A percentile compares a stretch with the other conserved stretches of the same genome.
These are phyloP conservation scores for Drosophila simulans DNA, from an alignment of 1,140 invertebrate species.

Conservation along the genomic window DNA sequence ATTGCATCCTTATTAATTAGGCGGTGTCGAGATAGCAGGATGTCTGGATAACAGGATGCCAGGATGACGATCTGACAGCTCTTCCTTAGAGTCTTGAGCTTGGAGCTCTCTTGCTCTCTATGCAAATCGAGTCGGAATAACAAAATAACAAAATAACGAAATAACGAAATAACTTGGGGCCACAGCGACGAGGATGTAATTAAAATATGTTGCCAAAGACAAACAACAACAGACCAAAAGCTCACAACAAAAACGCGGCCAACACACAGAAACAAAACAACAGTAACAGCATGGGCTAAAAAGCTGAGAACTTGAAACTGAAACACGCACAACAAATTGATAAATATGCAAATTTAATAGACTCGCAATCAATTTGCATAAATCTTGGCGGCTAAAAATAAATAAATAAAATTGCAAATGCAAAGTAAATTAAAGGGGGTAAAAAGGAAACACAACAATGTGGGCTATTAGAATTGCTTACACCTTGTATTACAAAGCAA, in stretches of 20 bases:
- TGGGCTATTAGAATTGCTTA: too few species aligned
- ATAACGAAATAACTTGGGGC: constrained; percentile 55
- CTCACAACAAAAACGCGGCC: constrained; percentile 4
- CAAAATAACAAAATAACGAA: constrained; percentile 61
- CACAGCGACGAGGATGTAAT: constrained; percentile 59
- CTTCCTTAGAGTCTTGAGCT: not conserved
- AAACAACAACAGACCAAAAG: constrained; percentile 53
- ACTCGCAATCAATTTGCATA: constrained; percentile 75
- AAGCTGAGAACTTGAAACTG: constrained; percentile 14
- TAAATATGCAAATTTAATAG: constrained; percentile 83
- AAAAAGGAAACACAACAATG: not conserved
- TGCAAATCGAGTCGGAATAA: constrained; percentile 68
- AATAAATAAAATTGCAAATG: constrained; percentile 66
- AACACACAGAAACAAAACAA: constrained; percentile 43
- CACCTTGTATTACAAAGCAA: too few species aligned
- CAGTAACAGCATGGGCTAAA: not conserved
- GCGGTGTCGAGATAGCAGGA: constrained; percentile 39
- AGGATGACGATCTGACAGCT: constrained; percentile 6
- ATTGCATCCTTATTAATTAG: constrained; percentile 79
- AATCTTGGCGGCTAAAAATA: constrained; percentile 68
- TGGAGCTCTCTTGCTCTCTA: constrained; percentile 11
- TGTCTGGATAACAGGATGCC: constrained; percentile 10
- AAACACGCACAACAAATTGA: constrained; percentile 73
- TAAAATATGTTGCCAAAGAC: constrained; percentile 77
- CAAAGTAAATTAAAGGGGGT: constrained; percentile 17